Percentiles rank a stretch among this genome's conserved stretches.
Conservation (phyloP, 2,113 vertebrate species). For the Machaerirhynchus nigripectus region DNA sequence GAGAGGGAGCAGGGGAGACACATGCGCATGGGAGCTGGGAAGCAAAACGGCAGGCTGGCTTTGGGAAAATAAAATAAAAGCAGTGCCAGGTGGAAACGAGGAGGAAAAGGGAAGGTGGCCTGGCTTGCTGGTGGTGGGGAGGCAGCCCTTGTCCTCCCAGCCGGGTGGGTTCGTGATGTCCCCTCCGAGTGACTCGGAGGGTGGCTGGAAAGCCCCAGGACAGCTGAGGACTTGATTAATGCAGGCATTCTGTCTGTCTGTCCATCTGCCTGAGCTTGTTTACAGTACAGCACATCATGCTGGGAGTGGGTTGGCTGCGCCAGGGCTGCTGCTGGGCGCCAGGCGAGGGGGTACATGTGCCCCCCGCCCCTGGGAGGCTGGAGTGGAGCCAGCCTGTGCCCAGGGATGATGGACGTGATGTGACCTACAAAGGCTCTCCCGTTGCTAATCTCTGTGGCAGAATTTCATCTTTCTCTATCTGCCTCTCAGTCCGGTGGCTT, state of each 20-base stretch:
- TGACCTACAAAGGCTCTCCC: slow-evolving; percentile 51
- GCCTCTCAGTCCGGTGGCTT: background rate
- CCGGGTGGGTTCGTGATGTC: background rate
- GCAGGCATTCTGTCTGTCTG: background rate
- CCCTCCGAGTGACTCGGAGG: background rate
- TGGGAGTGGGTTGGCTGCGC: accelerated
- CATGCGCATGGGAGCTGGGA: background rate
- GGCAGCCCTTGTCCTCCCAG: background rate
- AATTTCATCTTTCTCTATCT: slow-evolving; percentile 25
- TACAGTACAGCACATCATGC: background rate
- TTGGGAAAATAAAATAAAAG: background rate
- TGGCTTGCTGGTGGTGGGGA: background rate
- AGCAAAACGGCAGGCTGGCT: background rate
- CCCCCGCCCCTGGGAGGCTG: background rate
- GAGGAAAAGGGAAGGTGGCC: background rate
- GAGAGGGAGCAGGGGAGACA: background rate
- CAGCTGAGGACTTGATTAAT: background rate
- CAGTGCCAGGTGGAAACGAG: background rate
- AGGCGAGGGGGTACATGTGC: accelerated
- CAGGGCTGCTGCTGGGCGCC: accelerated
- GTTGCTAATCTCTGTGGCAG: slow-evolving; percentile 24
- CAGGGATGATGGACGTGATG: background rate
- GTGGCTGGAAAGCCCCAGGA: background rate
- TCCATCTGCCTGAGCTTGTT: background rate
- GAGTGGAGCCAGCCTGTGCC: background rate